Evolutionary conservation across 2,888 invertebrate species (phyloP).

Genomic region (Neoascia interrupta): DNA sequence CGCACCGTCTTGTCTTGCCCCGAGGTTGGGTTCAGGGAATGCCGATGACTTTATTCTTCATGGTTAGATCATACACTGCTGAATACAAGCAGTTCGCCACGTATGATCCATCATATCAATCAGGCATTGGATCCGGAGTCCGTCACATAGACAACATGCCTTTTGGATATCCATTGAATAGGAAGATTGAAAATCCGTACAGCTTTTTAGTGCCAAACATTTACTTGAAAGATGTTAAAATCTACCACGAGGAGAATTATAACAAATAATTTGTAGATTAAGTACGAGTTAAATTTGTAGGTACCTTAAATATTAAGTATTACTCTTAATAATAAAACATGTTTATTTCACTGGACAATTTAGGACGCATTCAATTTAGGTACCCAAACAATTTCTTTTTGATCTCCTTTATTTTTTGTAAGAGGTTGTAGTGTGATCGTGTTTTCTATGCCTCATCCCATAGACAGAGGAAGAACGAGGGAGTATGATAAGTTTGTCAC

Average conservation of each 20-base stretch:
- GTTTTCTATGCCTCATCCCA: too few relatives aligned
- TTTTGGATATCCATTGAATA: slow-evolving; percentile 87
- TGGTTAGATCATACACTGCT: slow-evolving; percentile 80
- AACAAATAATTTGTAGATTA: slow-evolving; percentile 69
- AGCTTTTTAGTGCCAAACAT: slow-evolving; percentile 83
- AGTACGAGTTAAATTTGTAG: slow-evolving; percentile 65
- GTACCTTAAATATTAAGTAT: too few relatives aligned
- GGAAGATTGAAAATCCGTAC: slow-evolving; percentile 81
- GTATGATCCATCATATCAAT: slow-evolving; percentile 80
- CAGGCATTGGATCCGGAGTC: slow-evolving; percentile 81
- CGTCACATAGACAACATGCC: slow-evolving; percentile 82
- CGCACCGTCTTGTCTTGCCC: slow-evolving; percentile 84
- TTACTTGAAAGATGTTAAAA: slow-evolving; percentile 82
- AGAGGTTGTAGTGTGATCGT: too few relatives aligned
- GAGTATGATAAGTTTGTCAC: too few relatives aligned
- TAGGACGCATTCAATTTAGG: too few relatives aligned
- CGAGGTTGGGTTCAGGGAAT: slow-evolving; percentile 83
- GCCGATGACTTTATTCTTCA: slow-evolving; percentile 83
- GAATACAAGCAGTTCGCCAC: slow-evolving; percentile 77
- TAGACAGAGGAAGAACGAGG: too few relatives aligned
- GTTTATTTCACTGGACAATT: too few relatives aligned
- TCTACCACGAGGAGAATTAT: slow-evolving; percentile 70
- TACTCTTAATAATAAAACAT: too few relatives aligned
- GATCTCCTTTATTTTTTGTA: too few relatives aligned
- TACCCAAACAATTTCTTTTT: too few relatives aligned